Evolutionary conservation across 2,797 vertebrate species (phyloP).

Genomic region (Sebastes oblongus): DNA sequence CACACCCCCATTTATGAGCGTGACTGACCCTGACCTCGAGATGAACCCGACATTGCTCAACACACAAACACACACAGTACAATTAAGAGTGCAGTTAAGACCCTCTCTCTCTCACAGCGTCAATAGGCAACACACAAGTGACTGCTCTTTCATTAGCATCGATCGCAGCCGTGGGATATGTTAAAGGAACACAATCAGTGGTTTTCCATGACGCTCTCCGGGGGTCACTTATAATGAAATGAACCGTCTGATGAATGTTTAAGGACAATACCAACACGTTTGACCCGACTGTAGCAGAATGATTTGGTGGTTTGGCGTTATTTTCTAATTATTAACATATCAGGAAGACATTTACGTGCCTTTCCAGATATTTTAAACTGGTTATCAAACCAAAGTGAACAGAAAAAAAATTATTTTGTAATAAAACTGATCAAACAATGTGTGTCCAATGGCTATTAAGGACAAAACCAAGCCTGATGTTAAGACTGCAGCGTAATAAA

Average conservation of each 20-base stretch:
- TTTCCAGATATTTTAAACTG: not conserved
- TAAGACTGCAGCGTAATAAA: not conserved
- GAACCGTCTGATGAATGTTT: constrained; percentile 8
- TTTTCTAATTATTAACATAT: not conserved
- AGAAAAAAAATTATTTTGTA: not conserved
- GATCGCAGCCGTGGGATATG: constrained; percentile 21
- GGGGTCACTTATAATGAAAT: constrained; percentile 5
- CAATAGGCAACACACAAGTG: constrained; percentile 17
- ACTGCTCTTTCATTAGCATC: constrained; percentile 36
- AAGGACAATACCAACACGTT: not conserved
- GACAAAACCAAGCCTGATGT: not conserved
- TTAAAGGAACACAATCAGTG: constrained; percentile 21
- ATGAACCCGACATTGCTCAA: constrained; percentile 62
- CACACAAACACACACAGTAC: constrained; percentile 11
- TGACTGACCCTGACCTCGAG: constrained; percentile 74
- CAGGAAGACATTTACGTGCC: not conserved
- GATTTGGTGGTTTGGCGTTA: not conserved
- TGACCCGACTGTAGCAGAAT: not conserved
- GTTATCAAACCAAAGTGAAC: not conserved
- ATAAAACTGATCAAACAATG: not conserved
- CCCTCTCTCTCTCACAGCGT: constrained; percentile 14
- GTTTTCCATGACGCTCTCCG: constrained; percentile 20
- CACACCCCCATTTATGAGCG: constrained; percentile 65
- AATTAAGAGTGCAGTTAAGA: constrained; percentile 32
- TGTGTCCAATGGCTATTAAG: not conserved